These are phyloP conservation scores for Manduca sexta DNA, from an alignment of 1,140 invertebrate genomes.

Conservation along the genomic window DNA sequence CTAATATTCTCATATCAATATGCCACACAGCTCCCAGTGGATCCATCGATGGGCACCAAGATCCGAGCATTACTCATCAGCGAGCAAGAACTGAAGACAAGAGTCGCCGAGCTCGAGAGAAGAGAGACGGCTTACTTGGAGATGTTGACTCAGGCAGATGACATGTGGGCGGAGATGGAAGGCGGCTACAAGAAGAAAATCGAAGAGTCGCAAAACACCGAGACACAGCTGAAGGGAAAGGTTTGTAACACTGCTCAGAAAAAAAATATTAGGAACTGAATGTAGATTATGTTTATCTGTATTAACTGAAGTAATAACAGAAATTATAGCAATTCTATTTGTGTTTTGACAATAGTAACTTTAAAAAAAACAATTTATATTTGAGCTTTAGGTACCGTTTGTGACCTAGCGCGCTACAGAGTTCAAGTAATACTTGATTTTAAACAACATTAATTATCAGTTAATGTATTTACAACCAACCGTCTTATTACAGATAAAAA, in stretches of 20 bases:
- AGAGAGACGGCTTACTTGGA: slow-evolving; percentile 80
- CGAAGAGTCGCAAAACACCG: slow-evolving; percentile 54
- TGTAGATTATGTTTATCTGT: too few species aligned
- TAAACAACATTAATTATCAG: not conserved
- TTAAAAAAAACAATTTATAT: not conserved
- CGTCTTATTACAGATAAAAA: slow-evolving; percentile 44
- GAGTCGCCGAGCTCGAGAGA: slow-evolving; percentile 77
- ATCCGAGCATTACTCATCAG: slow-evolving; percentile 33
- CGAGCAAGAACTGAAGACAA: slow-evolving; percentile 50
- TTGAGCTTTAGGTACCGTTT: not conserved
- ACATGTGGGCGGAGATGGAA: slow-evolving; percentile 82
- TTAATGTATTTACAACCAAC: too few species aligned
- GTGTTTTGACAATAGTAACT: too few species aligned
- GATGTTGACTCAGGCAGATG: slow-evolving; percentile 82
- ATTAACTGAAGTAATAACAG: too few species aligned
- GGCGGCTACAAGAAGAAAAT: slow-evolving; percentile 76
- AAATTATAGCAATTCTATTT: too few species aligned
- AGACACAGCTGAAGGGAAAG: slow-evolving; percentile 42
- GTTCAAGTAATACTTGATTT: not conserved
- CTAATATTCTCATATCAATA: too few species aligned
- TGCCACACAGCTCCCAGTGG: slow-evolving; percentile 42
- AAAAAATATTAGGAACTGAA: too few species aligned
- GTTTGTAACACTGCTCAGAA: slow-evolving; percentile 14
- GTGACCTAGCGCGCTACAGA: not conserved
- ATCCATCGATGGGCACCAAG: slow-evolving; percentile 28